These are phyloP conservation scores for Muricea muricata DNA, from an alignment of 92 coral and sea anemone genomes.

Conservation along the genomic window DNA sequence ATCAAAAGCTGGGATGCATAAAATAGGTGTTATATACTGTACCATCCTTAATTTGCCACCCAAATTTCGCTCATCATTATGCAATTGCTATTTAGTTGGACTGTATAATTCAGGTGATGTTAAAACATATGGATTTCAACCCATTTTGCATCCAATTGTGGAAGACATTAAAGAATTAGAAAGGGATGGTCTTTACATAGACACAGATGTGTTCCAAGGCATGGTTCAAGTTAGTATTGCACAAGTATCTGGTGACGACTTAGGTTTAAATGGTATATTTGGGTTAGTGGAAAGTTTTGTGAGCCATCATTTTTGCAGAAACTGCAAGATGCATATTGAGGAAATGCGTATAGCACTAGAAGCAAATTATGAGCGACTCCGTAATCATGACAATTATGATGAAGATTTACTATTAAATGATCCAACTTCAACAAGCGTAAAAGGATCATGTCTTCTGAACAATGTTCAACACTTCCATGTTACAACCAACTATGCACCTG, in stretches of 20 bases:
- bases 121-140: background rate
- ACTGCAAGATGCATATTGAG: background rate
- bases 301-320: background rate
- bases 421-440: background rate
- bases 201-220: background rate
- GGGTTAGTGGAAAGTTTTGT: conserved; percentile 4
- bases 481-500: conserved; percentile 2
- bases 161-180: background rate
- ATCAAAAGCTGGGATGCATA: background rate
- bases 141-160: background rate
- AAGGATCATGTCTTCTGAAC: background rate
- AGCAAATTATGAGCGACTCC: background rate
- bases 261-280: background rate
- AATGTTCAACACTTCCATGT: conserved; percentile 11
- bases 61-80: background rate
- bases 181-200: background rate
- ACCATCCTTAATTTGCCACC: background rate
- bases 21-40: background rate
- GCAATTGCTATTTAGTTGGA: background rate
- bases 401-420: background rate
- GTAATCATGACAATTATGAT: background rate
- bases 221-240: background rate
- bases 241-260: background rate
- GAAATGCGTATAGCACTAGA: too few relatives aligned
- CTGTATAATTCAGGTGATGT: conserved; percentile 34